Evolutionary conservation across 2,113 vertebrate genomes (phyloP).

Genomic region (Pelmatolapia mariae): DNA sequence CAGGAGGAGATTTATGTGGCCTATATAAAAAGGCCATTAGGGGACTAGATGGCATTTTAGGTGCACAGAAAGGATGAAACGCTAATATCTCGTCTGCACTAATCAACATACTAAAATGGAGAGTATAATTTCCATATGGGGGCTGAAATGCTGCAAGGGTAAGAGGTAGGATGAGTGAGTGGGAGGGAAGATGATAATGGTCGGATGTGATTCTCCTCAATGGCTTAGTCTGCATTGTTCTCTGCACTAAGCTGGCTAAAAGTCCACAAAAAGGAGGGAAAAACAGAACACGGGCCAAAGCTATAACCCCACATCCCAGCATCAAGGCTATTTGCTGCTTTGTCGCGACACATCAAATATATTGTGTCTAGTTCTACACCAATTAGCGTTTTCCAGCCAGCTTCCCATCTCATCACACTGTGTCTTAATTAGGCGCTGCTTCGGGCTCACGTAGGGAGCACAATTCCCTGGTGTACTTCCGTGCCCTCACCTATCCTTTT

Average conservation of each 20-base stretch:
- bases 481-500: not conserved
- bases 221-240: constrained; percentile 30
- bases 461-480: not conserved
- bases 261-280: constrained; percentile 14
- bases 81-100: constrained; percentile 48
- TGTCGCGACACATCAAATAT: not conserved
- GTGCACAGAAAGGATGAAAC: constrained; percentile 24
- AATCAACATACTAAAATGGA: constrained; percentile 47
- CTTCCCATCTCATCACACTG: constrained; percentile 11
- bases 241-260: constrained; percentile 5
- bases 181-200: constrained; percentile 13
- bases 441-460: constrained; percentile 1
- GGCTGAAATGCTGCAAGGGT: constrained; percentile 15
- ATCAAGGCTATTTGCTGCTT: constrained; percentile 32
- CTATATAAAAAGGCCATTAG: constrained; percentile 63
- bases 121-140: not conserved
- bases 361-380: constrained; percentile 25
- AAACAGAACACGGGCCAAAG: not conserved
- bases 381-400: constrained; percentile 38
- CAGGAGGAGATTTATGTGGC: constrained; percentile 66
- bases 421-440: constrained; percentile 46
- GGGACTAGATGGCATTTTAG: constrained; percentile 59
- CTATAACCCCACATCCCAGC: not conserved
- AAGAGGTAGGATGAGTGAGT: not conserved
- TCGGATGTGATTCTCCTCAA: not conserved